Evolutionary conservation across 2,888 invertebrate species (phyloP), one percentile per base, ranked within the genome.

Genomic region (Formica aserva): DNA sequence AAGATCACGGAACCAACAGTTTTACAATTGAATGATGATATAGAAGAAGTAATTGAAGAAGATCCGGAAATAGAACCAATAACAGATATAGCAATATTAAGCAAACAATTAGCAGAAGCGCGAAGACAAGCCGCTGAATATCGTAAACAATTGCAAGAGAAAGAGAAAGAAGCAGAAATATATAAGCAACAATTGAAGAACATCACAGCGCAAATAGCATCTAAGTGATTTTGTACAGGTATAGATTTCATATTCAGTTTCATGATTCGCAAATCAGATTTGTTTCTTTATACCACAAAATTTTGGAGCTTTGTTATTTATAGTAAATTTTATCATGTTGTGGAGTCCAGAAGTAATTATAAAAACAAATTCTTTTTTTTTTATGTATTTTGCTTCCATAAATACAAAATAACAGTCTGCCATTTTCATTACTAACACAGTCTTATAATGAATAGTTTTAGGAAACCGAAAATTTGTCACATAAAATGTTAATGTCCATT

Each of bases 1-100:
- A 93, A 92, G 78, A 69, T 90, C 1, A 52, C 91, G 9, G 93
- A 93, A 69, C 92, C 92, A 86, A 90, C 93, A 62, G 88, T 94
- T 65, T 89, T 95, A 65, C 93, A 94, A 71, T 83, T 95, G 57
- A 93, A 94, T 65, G 93, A 94, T 45, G 94, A 94, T 26, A 92
- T 94, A 41, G 93, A 93, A 85, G 93, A 95, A 84, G 93, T 95
- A 67, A 92, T 91, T 55, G 95, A 95, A 84, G 95, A 96, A 0
- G 86, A 91, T 55, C 11, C 72, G n/a, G 91, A 87, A 84, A 75
- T 60, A 89, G 60, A 93, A 67, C 91, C 89, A 57, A 90, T 90
- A 35, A 91, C 92, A 84, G 94, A 95, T 65, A 91, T 95, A 45
- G 95, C 92, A 6, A 88, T 93, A 52, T 88, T 95, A 1, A 94